Evolutionary conservation across 1,140 invertebrate genomes (phyloP), one percentile per base, ranked within the genome.

Genomic region (Catajapyx aquilonaris): DNA sequence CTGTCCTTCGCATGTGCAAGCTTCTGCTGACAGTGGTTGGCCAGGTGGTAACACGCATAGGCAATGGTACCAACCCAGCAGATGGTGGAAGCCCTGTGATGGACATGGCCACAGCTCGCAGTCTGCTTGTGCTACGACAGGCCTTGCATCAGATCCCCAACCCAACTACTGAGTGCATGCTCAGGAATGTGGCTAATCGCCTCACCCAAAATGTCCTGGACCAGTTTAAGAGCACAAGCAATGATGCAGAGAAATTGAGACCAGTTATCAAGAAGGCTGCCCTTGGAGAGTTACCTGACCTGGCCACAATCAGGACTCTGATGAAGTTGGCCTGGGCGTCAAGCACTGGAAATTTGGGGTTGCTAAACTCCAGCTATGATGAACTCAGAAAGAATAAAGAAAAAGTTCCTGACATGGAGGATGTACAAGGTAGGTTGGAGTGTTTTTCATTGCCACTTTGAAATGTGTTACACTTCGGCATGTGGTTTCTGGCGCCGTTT

Each of bases 1-100:
- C 81, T 32, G 74, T 91, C 33, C 61, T 96, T 34, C 83, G 86
- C 55, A 64, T 95, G 34, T 77, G 74, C 35, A 95, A 94, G 60
- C 56, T 95, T 18, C 68, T 88, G 42, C 61, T 95, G 2, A 88
- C 81, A 7, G 76, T 88, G 11, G 66, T 88, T 11, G 76, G 85
- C 11, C 81, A 80, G 48, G 67, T 75, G 18, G 62, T 79, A 54
- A 61, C 72, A 52, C 64, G 70, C 44, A 50, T 74, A 2, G 62
- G 42, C 3, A 69, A 73, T 33, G 63, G 68, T 40, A 53, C 59
- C 21, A 18, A 18, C 25, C 19, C 54, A 46, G 44, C 48, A 23
- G 53, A 57, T 38, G 48, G 44, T 40, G 43, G 43, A 63, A 43
- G 54, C 57, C 16, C 51, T 38, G 56, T 28, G 38, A 5, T 34